A percentile compares a stretch with the other conserved stretches of the same genome.
Conservation (phyloP, 2,888 invertebrate genomes). For the Amphipyra berbera region DNA sequence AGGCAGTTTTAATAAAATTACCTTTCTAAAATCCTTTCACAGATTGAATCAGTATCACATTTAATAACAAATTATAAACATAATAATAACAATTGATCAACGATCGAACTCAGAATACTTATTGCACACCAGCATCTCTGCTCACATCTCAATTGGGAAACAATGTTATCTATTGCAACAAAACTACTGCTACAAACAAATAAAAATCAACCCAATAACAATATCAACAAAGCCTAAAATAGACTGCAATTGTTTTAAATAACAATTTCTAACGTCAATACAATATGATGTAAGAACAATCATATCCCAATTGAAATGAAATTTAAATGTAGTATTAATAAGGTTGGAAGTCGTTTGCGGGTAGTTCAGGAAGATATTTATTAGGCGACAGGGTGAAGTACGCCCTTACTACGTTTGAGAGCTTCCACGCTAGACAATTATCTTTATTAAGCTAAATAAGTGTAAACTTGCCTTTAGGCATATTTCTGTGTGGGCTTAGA, state of each 20-base stretch:
- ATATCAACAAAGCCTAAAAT: slow-evolving; percentile 52
- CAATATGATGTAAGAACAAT: slow-evolving; percentile 18
- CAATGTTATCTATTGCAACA: slow-evolving; percentile 77
- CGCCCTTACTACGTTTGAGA: slow-evolving; percentile 75
- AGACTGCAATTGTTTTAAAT: slow-evolving; percentile 28
- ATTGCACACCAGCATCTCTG: slow-evolving; percentile 73
- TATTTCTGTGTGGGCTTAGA: slow-evolving; percentile 18
- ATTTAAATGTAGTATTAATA: slow-evolving; percentile 24
- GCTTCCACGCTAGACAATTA: slow-evolving; percentile 66
- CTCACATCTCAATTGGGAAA: slow-evolving; percentile 84
- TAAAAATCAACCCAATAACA: slow-evolving; percentile 60
- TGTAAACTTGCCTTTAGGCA: slow-evolving; percentile 65
- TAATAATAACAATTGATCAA: slow-evolving; percentile 47
- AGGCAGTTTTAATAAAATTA: too few relatives aligned
- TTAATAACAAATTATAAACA: slow-evolving; percentile 9
- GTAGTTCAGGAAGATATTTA: slow-evolving; percentile 68
- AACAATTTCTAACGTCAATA: slow-evolving; percentile 14
- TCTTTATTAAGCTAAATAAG: slow-evolving; percentile 77
- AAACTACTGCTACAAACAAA: slow-evolving; percentile 22
- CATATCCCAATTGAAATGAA: slow-evolving; percentile 23
- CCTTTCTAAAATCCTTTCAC: not conserved
- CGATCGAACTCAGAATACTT: slow-evolving; percentile 70
- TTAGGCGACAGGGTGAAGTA: slow-evolving; percentile 74
- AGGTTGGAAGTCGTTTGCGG: slow-evolving; percentile 58
- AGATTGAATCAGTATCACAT: not conserved